These are phyloP conservation scores for Drosophila birchii DNA, from an alignment of 2,888 invertebrate species.

Conservation along the genomic window DNA sequence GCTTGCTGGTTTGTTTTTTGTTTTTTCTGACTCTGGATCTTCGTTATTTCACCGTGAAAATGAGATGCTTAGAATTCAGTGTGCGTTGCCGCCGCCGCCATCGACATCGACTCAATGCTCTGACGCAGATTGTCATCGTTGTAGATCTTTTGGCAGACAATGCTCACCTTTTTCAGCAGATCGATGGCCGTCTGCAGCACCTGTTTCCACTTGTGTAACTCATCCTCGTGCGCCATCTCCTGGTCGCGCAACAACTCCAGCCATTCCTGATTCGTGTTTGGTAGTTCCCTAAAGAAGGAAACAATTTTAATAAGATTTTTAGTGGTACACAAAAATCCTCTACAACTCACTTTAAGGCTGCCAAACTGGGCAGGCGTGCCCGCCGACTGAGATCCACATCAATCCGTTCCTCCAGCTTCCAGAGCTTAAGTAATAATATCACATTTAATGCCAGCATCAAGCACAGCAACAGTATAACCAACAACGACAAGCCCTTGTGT, in stretches of 20 bases:
- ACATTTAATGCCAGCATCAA: constrained; percentile 90
- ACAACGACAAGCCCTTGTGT: constrained; percentile 84
- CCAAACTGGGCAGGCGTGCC: constrained; percentile 80
- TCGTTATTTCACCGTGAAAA: constrained; percentile 25
- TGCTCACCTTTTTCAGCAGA: constrained; percentile 90
- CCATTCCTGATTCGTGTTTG: constrained; percentile 93
- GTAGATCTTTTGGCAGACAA: constrained; percentile 83
- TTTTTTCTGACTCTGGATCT: constrained; percentile 16
- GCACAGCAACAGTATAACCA: constrained; percentile 87
- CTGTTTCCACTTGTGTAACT: constrained; percentile 93
- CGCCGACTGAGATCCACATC: constrained; percentile 82
- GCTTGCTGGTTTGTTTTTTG: constrained; percentile 16
- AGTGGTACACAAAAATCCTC: background rate
- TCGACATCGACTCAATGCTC: constrained; percentile 74
- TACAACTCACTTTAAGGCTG: constrained; percentile 79
- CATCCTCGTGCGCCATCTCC: constrained; percentile 91
- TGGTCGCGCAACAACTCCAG: constrained; percentile 91
- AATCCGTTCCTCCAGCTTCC: constrained; percentile 88
- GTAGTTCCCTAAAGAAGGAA: constrained; percentile 86
- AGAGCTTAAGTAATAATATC: constrained; percentile 93
- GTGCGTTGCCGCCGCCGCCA: constrained; percentile 55
- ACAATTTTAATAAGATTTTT: background rate
- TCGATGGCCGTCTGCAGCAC: constrained; percentile 90
- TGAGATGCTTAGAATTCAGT: constrained; percentile 65
- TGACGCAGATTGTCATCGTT: constrained; percentile 80